Conservation (phyloP, 1,140 invertebrate species). For the Onthophagus taurus region DNA sequence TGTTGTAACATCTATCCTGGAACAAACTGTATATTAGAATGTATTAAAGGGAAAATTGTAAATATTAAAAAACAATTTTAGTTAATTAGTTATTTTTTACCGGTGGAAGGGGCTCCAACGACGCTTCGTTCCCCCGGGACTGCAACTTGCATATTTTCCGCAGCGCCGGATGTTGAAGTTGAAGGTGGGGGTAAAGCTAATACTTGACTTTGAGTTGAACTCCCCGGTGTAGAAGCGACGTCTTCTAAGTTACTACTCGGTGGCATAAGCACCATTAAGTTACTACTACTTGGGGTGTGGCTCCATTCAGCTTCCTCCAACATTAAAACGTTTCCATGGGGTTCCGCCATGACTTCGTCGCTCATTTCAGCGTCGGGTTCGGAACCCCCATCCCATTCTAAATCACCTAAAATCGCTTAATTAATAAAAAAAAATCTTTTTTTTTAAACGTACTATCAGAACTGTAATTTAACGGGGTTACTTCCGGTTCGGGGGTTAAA, state of each 20-base stretch:
- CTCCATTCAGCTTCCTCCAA: constrained; percentile 17
- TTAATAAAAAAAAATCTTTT: not conserved
- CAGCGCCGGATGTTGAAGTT: constrained; percentile 5
- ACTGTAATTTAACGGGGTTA: constrained; percentile 43
- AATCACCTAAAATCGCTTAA: constrained; percentile 36
- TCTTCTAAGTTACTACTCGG: not conserved
- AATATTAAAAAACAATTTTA: no score
- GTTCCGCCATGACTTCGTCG: constrained; percentile 20
- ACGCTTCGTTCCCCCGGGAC: constrained; percentile 24
- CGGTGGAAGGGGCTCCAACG: no score
- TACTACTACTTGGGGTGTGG: constrained; percentile 10
- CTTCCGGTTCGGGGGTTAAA: constrained; percentile 46
- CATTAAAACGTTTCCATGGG: constrained; percentile 18
- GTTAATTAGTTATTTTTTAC: no score
- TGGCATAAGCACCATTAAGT: constrained; percentile 14
- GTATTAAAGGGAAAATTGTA: no score
- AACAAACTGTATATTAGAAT: no score
- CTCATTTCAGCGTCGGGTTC: constrained; percentile 38
- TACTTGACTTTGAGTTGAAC: constrained; percentile 8
- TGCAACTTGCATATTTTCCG: constrained; percentile 24
- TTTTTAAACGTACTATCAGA: constrained; percentile 41
- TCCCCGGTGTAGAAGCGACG: constrained; percentile 3
- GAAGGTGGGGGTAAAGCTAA: constrained; percentile 18
- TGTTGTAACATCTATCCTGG: no score
- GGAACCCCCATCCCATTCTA: constrained; percentile 52